Base-by-base conservation (phyloP, 1,140 invertebrate species). In the Caerostris extrusa region DNA sequence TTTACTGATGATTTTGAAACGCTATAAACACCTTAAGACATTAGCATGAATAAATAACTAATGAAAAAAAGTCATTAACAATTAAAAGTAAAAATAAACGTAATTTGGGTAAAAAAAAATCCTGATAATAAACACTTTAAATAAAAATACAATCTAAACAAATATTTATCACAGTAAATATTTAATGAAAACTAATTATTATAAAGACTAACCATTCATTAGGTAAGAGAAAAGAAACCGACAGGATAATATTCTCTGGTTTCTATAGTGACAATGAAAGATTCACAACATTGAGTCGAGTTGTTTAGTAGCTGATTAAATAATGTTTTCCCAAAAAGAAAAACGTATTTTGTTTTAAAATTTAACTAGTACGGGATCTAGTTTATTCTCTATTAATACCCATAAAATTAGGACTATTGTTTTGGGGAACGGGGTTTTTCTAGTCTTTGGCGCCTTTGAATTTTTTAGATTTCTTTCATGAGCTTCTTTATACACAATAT, bases 261-360 rank as follows among this genome's bases (percentile, higher is more conserved):
- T 93, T 93, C 91, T 93, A 93, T 93, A 93, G 91, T 93, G 91
- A 93, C 91, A 93, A 83, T 56, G 61, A 58, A 67, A 64, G 64
- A 93, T 61, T 61, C 91, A 93, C 53, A 93, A 93, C 83, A 93
- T 87, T 56, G 91, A 93, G 91, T 93, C 8, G 83, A 93, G 91
- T 14, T 93, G 91, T 93, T 86, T 87, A 4, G 61, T 17, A 17
- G n/a, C 7, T 67, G n/a, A 64, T 10, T 1, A 64, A 64, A 64
- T 17, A 64, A 64, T 3, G 64, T 67, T 67, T 67, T 6, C 3
- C 64, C n/a, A 67, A 5, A 67, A n/a, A n/a, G n/a, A n/a, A n/a
- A n/a, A n/a, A n/a, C n/a, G n/a, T n/a, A n/a, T 67, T 67, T 67
- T 67, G 17, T 10, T 10, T 67, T 67, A 10, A 67, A 10, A 67